These are phyloP conservation scores for Dipodomys stephensi DNA, from an alignment of 2,113 vertebrate genomes.

Conservation along the genomic window DNA sequence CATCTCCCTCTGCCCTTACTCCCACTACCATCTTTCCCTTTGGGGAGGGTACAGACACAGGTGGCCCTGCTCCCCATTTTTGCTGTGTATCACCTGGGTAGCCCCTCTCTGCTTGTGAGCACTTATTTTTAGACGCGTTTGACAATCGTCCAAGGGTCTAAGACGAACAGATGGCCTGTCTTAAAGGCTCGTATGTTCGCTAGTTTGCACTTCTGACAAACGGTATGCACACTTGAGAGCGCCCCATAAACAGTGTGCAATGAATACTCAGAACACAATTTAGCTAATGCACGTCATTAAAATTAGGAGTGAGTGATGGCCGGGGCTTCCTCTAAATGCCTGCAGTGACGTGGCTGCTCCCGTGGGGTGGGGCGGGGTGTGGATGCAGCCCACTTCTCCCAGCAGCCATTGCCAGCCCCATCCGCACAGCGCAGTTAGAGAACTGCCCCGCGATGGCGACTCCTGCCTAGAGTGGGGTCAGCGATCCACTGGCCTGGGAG, in stretches of 20 bases:
- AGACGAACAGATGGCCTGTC: slow-evolving; percentile 99
- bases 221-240: slow-evolving; percentile 96
- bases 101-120: slow-evolving; percentile 91
- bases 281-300: slow-evolving; percentile 89
- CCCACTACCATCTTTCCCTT: not conserved
- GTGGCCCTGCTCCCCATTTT: slow-evolving; percentile 62
- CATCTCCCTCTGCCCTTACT: rapidly evolving
- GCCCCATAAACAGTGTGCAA: slow-evolving; percentile 90
- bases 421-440: not conserved
- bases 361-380: not conserved
- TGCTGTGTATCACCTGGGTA: slow-evolving; percentile 91
- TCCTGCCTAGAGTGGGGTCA: not conserved
- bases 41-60: not conserved
- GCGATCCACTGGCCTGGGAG: not conserved
- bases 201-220: slow-evolving; percentile 96
- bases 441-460: rapidly evolving
- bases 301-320: slow-evolving; percentile 87
- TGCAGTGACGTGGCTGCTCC: not conserved
- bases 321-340: slow-evolving; percentile 82
- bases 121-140: slow-evolving; percentile 96
- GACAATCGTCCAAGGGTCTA: slow-evolving; percentile 97
- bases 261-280: slow-evolving; percentile 89
- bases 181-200: slow-evolving; percentile 97
- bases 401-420: rapidly evolving
- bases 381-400: not conserved